Evolutionary conservation across 2,888 invertebrate genomes (phyloP).

Genomic region (Dastarcus helophoroides): DNA sequence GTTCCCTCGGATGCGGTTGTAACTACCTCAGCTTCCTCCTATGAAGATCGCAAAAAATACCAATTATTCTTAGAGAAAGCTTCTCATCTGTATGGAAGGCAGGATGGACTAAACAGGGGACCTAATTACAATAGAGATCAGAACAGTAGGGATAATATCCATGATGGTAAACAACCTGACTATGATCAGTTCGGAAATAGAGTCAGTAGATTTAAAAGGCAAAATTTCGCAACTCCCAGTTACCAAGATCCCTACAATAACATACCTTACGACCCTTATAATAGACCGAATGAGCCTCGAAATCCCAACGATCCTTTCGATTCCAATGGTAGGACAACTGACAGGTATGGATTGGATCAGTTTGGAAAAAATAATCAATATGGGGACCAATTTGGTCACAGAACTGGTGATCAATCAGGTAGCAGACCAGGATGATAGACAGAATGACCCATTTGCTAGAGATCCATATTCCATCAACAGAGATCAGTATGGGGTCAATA

Average conservation of each 20-base stretch:
- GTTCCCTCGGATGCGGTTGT: conserved; percentile 78
- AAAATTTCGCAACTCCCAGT: conserved; percentile 13
- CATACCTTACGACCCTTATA: conserved; percentile 5
- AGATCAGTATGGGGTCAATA: conserved; percentile 29
- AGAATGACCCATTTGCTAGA: conserved; percentile 21
- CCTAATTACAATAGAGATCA: conserved; percentile 12
- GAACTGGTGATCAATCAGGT: no score
- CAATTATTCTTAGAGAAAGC: conserved; percentile 55
- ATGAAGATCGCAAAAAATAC: conserved; percentile 45
- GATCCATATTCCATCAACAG: conserved; percentile 27
- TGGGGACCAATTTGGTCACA: conserved; percentile 5
- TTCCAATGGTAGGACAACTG: conserved; percentile 13
- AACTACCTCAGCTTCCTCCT: conserved; percentile 65
- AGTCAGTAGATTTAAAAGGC: conserved; percentile 10
- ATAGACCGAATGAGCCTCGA: background rate
- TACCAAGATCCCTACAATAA: conserved; percentile 6
- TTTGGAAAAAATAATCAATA: background rate
- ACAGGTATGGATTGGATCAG: conserved; percentile 18
- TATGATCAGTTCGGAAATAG: conserved; percentile 21
- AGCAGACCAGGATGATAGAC: conserved; percentile 8
- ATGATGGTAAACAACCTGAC: conserved; percentile 14
- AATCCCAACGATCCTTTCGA: conserved; percentile 3
- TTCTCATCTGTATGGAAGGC: conserved; percentile 38
- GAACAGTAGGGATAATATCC: conserved; percentile 7
- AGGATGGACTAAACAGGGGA: conserved; percentile 2